Evolutionary conservation across 2,888 invertebrate genomes (phyloP).

Genomic region (Ichneumon xanthorius): DNA sequence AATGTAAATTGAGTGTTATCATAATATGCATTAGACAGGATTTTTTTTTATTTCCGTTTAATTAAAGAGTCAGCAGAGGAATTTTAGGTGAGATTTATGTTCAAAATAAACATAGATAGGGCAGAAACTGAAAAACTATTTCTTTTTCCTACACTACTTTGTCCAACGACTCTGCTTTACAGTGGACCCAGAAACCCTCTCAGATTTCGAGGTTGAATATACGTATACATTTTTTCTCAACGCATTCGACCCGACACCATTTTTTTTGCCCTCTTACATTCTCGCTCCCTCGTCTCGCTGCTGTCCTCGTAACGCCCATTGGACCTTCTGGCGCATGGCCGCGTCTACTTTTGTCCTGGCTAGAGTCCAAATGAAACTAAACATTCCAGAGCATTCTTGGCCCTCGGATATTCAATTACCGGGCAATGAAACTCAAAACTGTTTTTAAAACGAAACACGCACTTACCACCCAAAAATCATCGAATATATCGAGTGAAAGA

Average conservation of each 20-base stretch:
- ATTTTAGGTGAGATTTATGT: neutral
- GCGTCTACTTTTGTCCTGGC: conserved; percentile 41
- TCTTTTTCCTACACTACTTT: conserved; percentile 43
- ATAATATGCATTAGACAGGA: neutral
- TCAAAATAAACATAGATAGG: neutral
- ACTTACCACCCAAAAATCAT: neutral
- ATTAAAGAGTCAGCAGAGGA: neutral
- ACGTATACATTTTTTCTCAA: conserved; percentile 61
- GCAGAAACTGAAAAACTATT: conserved; percentile 33
- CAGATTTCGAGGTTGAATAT: conserved; percentile 33
- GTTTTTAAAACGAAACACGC: neutral
- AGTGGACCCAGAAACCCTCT: conserved; percentile 48
- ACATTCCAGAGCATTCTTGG: conserved; percentile 12
- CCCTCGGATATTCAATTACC: conserved; percentile 6
- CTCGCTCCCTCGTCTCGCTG: conserved; percentile 41
- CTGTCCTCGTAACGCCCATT: conserved; percentile 64
- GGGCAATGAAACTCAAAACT: neutral
- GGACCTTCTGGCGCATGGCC: conserved; percentile 59
- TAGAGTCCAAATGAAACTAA: conserved; percentile 37
- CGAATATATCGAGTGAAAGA: neutral
- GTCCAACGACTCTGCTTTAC: conserved; percentile 23
- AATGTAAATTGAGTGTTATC: neutral
- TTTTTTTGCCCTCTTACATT: conserved; percentile 71
- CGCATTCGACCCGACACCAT: conserved; percentile 75
- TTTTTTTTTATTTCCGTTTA: neutral